Conservation (phyloP, 2,113 vertebrate species). For the Xenopus laevis region DNA sequence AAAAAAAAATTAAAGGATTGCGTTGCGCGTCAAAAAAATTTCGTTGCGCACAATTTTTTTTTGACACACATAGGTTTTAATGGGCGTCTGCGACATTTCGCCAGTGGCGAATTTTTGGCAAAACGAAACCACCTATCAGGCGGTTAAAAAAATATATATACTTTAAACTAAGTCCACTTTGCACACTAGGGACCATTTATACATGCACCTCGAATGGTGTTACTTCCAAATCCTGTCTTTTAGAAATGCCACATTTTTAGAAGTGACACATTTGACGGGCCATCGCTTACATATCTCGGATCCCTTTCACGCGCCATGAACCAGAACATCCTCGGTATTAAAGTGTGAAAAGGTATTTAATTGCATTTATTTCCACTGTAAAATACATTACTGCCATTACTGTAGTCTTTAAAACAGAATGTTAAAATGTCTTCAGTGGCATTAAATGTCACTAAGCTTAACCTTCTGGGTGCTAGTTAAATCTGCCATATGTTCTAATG, state of each 20-base stretch:
- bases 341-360: constrained; percentile 21
- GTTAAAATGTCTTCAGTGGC: constrained; percentile 24
- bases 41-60: too few relatives aligned
- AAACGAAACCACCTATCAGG: too few relatives aligned
- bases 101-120: too few relatives aligned
- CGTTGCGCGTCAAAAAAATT: too few relatives aligned
- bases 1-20: too few relatives aligned
- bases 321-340: constrained; percentile 26
- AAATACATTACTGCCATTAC: constrained; percentile 12
- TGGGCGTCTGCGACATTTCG: too few relatives aligned
- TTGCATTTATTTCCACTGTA: constrained; percentile 20
- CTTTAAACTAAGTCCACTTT: too few relatives aligned
- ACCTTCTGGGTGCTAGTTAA: too few relatives aligned
- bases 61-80: too few relatives aligned
- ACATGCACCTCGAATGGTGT: neutral
- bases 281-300: constrained; percentile 5
- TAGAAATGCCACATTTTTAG: constrained; percentile 18
- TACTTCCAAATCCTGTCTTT: constrained; percentile 21
- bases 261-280: constrained; percentile 25
- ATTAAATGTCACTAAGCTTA: constrained; percentile 31
- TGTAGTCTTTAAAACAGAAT: constrained; percentile 8
- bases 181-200: too few relatives aligned
- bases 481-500: too few relatives aligned
- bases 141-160: too few relatives aligned
- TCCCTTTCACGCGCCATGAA: constrained; percentile 24